Base-by-base conservation (phyloP, 2,888 invertebrate genomes). In the Bombylius major region DNA sequence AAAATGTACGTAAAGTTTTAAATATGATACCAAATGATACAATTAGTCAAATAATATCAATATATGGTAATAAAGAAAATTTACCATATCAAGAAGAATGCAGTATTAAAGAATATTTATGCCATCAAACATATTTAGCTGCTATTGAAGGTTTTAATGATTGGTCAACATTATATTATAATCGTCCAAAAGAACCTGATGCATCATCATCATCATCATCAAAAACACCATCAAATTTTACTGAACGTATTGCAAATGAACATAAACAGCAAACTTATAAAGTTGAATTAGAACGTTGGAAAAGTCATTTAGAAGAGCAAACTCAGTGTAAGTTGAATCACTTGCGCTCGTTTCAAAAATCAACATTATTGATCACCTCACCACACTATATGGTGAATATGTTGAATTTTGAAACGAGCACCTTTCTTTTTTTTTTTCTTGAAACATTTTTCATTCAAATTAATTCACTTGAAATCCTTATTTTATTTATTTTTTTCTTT, bases 181-280 rank as follows among this genome's bases (percentile, higher is more conserved):
- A 88, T 66, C 84, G 82, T 1, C 96, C 95, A 0, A 78, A 79
- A 55, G 81, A 82, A 59, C 82, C 88, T 1, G 80, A 82, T 47
- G 73, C 78, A 13, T 70, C 82, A 39, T 71, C 78, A 0, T 67
- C 78, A 0, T 67, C 79, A 64, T 23, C 23, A n/a, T 70, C 82
- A 39, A 71, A 78, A 0, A 67, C 78, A 14, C 79, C 79, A 64
- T 82, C 83, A 7, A 82, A 85, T 51, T 94, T 94, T 68, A 84
- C 91, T 0, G 93, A 95, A 67, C 87, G 88, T 71, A 87, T 95
- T 33, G 90, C 90, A 4, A 82, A 86, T 66, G 92, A 96, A 68
- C 94, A 95, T 66, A 82, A 83, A 65, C 79, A 84, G 66, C 85
- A 87, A 47, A 84, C 87, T 65, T 88, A 87, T 64, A 82, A 86